Evolutionary conservation across 2,113 vertebrate species (phyloP), one percentile per base, ranked within the genome.

Genomic region (Paraplagusia blochii): DNA sequence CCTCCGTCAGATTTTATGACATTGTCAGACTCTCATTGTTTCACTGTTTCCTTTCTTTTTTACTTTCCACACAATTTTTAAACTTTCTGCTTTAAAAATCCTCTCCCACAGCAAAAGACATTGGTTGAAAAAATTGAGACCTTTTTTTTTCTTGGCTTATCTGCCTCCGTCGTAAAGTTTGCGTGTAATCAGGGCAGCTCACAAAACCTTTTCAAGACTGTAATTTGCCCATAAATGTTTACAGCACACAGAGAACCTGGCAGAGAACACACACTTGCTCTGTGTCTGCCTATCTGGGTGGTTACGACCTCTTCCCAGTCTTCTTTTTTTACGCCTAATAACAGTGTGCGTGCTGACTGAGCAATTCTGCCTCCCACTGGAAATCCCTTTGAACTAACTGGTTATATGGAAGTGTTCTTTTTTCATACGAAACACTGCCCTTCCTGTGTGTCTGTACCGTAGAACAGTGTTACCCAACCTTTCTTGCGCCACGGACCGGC

Each of bases 11-110:
- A 53, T 56, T 51, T 47, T 58, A 17, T 16, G 17, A 47, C 40
- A 19, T 36, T 16, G 53, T 36, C 51, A 47, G 10, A 17, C 43
- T 19, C n/a, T 22, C 57, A 62, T 64, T 74, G 50, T 79, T 33
- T 54, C n/a, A 35, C 64, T 55, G 48, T 58, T 70, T 75, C 72
- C 72, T 44, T 34, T 63, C 60, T 72, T 72, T 68, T 84, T 50
- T 81, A 63, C 63, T 50, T 49, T 38, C 36, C 44, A 13, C 12
- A 5, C 35, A 29, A 18, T 69, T 69, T 53, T 52, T 1, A 45
- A 53, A 52, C 44, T 76, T 76, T 48, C 2, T 39, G 43, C 53
- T 58, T 46, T 16, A 5, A 44, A 34, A 5, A 49, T 44, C 45
- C 61, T 75, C 79, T 59, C 54, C 42, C 47, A 79, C 69, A 71